Evolutionary conservation across 2,797 vertebrate genomes (phyloP).

Genomic region (Xenops minutus): DNA sequence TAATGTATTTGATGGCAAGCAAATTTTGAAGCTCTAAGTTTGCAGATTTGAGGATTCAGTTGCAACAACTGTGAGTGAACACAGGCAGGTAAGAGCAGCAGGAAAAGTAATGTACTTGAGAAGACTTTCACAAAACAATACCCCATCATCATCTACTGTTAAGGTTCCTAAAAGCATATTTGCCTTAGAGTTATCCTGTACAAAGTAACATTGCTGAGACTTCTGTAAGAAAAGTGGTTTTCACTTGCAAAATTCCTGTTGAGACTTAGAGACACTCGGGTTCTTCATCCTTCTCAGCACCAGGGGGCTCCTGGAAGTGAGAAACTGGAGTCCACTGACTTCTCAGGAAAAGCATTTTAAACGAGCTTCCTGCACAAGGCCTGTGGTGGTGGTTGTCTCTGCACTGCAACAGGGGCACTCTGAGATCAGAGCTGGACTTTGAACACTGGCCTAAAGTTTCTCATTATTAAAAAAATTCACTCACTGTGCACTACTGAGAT

Average conservation of each 20-base stretch:
- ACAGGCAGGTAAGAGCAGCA: neutral
- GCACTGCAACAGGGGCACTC: neutral
- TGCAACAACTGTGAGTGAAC: neutral
- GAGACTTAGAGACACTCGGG: neutral
- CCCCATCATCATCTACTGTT: neutral
- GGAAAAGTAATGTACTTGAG: neutral
- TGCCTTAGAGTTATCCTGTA: neutral
- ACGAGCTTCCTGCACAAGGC: fast-evolving
- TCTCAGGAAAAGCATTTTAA: neutral
- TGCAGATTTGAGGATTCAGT: neutral
- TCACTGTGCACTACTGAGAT: neutral
- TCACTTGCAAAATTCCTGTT: neutral
- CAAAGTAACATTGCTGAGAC: neutral
- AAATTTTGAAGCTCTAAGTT: neutral
- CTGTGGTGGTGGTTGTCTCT: neutral
- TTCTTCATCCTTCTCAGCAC: conserved; percentile 23
- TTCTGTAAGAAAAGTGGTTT: neutral
- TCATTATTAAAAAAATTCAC: neutral
- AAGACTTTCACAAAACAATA: neutral
- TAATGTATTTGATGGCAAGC: neutral
- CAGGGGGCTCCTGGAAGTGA: conserved; percentile 44
- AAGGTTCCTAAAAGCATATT: neutral
- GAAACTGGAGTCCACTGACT: neutral
- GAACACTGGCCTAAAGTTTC: neutral
- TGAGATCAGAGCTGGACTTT: neutral